Base-by-base conservation (phyloP, 1,140 invertebrate genomes). In the Phymorhynchus buccinoides region DNA sequence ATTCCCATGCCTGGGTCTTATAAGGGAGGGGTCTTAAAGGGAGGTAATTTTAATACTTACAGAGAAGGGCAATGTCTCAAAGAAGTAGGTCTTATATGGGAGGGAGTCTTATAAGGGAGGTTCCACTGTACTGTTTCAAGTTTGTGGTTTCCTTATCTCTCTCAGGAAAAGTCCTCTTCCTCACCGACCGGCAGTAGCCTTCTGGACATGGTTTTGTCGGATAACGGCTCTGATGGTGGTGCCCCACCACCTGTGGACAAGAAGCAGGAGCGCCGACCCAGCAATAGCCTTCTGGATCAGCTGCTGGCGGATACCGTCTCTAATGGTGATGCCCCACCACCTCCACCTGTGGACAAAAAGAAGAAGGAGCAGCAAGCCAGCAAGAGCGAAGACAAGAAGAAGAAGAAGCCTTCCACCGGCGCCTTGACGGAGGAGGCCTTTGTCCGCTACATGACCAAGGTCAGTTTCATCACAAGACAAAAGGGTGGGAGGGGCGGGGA, bases 401-500 rank as follows among this genome's bases (percentile, higher is more conserved):
- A 37, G 73, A 80, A 41, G 42, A 14, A 35, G 22, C 18, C 42
- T 18, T 14, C 44, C 22, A 3, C 41, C 27, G 32, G n/a, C 6
- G 22, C 52, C 22, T 66, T 66, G 14, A 32, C 41, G 85, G 14
- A 35, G 16, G 52, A 84, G 3, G 32, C 48, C 12, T 68, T 82
- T 84, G 27, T 16, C 22, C 35, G 22, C 71, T 68, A 52, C 37
- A 42, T 75, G 42, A 0, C 16, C 14, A 48, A 80, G 41, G 75
- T 83, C 35, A 66, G 52, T 79, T 6, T 62, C 37, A 83, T 39
- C n/a, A n/a, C n/a, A n/a, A n/a, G n/a, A n/a, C n/a, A n/a, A n/a
- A n/a, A n/a, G n/a, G n/a, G n/a, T n/a, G n/a, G n/a, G n/a, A n/a
- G n/a, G n/a, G n/a, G n/a, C n/a, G n/a, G n/a, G n/a, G n/a, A n/a